Conservation (phyloP, 2,113 vertebrate species). For the Apteryx owenii region DNA sequence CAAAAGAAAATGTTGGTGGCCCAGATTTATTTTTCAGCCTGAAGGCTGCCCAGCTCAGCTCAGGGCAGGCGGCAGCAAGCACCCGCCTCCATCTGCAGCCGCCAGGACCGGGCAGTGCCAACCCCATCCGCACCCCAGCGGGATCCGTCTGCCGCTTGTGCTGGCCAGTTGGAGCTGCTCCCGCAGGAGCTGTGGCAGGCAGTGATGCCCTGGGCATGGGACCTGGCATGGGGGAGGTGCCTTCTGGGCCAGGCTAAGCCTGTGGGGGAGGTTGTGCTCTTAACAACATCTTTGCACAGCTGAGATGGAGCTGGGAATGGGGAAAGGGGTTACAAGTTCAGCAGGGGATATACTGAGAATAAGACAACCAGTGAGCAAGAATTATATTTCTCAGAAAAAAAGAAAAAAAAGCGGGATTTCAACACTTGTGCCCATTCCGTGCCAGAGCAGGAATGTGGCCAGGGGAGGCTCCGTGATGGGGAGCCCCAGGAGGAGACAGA, state of each 20-base stretch:
- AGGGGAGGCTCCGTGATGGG: not conserved
- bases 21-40: not conserved
- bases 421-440: not conserved
- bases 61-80: not conserved
- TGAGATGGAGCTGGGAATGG: not conserved
- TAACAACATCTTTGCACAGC: not conserved
- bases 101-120: not conserved
- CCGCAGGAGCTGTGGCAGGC: not conserved
- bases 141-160: not conserved
- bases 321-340: not conserved
- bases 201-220: not conserved
- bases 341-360: slow-evolving; percentile 13
- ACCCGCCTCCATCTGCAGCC: not conserved
- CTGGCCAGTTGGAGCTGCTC: not conserved
- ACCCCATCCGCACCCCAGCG: too few relatives aligned
- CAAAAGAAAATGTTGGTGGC: not conserved
- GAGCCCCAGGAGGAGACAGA: not conserved
- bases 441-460: not conserved
- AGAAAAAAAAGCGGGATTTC: not conserved
- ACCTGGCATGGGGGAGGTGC: not conserved
- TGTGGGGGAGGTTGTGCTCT: not conserved
- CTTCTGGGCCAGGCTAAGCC: not conserved
- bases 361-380: not conserved
- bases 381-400: not conserved
- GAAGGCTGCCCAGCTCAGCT: not conserved